These are phyloP conservation scores for Lophotriccus pileatus DNA, from an alignment of 2,797 vertebrate genomes.

Conservation along the genomic window DNA sequence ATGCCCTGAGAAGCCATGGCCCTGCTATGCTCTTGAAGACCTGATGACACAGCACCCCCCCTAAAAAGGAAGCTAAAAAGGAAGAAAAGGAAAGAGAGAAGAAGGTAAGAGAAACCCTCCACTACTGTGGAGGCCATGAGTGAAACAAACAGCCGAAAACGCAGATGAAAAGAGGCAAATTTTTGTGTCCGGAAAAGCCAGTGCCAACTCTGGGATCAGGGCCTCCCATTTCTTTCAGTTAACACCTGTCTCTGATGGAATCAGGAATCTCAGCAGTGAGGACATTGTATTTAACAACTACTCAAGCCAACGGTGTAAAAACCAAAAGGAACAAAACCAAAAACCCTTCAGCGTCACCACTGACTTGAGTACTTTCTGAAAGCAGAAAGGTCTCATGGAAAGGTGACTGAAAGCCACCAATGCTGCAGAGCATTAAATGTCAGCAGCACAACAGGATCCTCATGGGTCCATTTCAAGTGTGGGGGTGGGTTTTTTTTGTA, in stretches of 20 bases:
- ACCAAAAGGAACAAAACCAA: neutral
- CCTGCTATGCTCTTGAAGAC: neutral
- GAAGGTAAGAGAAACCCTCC: neutral
- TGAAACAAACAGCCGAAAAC: neutral
- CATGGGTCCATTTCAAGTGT: neutral
- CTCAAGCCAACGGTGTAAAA: neutral
- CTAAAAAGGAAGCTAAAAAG: neutral
- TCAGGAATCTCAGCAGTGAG: neutral
- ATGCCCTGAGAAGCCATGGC: neutral
- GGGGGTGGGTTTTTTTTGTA: accelerated
- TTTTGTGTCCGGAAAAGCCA: neutral
- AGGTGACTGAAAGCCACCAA: neutral
- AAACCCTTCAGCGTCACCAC: neutral
- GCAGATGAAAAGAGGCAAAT: neutral
- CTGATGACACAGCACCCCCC: neutral
- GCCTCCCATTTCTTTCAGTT: neutral
- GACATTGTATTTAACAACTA: neutral
- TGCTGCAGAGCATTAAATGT: neutral
- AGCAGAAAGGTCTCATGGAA: neutral
- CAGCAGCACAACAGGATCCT: neutral
- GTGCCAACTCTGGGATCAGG: neutral
- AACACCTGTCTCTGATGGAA: neutral
- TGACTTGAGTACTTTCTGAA: neutral
- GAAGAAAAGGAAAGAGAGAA: neutral
- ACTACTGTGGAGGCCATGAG: neutral